Conservation (phyloP, 2,113 vertebrate species). For the crab-eating macaque (Macaca fascicularis) region T2T-MFA8v1.1 NC_088388.1:24687501-24688000, state of each 20-base stretch:
- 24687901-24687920: not conserved
- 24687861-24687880: not conserved
- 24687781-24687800: not conserved
- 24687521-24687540: constrained; percentile 18
- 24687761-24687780: not conserved
- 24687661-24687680: not conserved
- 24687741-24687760: not conserved
- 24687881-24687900: not conserved
- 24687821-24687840: not conserved
- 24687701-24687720: not conserved
- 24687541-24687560: not conserved
- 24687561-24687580: rapidly evolving
- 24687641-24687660: not conserved
- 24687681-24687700: not conserved
- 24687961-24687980: not conserved
- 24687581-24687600: not conserved
- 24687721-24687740: not conserved
- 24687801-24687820: not conserved
- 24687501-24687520: not conserved
- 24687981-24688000: not conserved
- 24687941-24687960: not conserved
- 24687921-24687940: not conserved
- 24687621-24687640: not conserved
- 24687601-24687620: too few species aligned
- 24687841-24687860: not conserved